Percentiles rank a stretch among this genome's conserved stretches.
phyloP scores from a whole-genome alignment of 2,888 invertebrate species.

The Malthinus flaveolus region DNA sequence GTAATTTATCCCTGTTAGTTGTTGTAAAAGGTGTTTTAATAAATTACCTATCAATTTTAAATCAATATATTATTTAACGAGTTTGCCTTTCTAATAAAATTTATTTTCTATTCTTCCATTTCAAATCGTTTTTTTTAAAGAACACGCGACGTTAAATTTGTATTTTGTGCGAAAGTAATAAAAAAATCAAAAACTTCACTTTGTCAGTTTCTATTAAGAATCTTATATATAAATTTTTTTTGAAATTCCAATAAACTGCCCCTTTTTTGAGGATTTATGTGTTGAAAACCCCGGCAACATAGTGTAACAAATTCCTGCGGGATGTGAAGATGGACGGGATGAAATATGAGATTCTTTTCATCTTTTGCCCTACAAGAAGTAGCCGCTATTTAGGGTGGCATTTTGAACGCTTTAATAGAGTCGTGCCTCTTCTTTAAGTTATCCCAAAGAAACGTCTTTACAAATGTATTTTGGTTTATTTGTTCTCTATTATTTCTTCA shows the following conservation, averaged over 20 bases:
- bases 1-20: no score
- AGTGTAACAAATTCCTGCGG: conserved; percentile 41
- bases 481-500: no score
- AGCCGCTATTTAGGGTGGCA: conserved; percentile 24
- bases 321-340: conserved; percentile 38
- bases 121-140: no score
- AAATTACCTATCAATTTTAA: no score
- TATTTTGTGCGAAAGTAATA: no score
- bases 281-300: conserved; percentile 36
- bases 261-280: conserved; percentile 38
- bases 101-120: no score
- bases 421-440: conserved; percentile 20
- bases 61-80: no score
- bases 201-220: conserved; percentile 41
- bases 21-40: no score
- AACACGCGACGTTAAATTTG: no score
- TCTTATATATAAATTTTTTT: conserved; percentile 38
- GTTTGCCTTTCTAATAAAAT: no score
- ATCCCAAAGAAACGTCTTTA: no score
- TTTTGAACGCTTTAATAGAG: conserved; percentile 25
- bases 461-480: no score
- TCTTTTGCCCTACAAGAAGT: conserved; percentile 28
- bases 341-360: conserved; percentile 41
- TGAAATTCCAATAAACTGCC: conserved; percentile 38
- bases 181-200: conserved; percentile 39